A percentile compares a stretch with the other conserved stretches of the same genome.
Conservation (phyloP, 2,113 vertebrate genomes). For the Rhinolophus sinicus region DNA sequence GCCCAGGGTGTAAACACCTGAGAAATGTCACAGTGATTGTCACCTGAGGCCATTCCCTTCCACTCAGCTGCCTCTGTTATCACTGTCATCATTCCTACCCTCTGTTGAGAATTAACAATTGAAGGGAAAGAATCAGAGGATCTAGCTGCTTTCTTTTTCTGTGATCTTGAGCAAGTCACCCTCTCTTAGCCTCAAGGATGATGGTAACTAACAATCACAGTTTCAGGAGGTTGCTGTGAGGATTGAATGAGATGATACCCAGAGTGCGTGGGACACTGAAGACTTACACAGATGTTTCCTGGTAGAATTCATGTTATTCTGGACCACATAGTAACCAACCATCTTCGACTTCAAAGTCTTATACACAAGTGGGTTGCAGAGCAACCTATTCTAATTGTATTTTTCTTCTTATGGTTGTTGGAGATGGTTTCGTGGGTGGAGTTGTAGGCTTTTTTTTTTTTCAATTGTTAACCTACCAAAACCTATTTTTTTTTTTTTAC, state of each 20-base stretch:
- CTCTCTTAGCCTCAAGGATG: not conserved
- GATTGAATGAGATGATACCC: not conserved
- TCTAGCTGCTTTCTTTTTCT: not conserved
- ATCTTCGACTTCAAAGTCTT: conserved; percentile 6
- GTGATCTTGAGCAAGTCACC: not conserved
- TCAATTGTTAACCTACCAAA: not conserved
- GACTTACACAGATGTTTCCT: not conserved
- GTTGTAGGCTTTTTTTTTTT: not conserved
- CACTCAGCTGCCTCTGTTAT: not conserved
- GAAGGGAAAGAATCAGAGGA: conserved; percentile 8
- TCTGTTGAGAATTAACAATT: not conserved
- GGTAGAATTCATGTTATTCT: not conserved
- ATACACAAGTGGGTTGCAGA: not conserved
- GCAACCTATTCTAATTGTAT: not conserved
- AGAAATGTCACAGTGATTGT: not conserved
- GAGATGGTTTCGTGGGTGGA: not conserved
- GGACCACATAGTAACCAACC: not conserved
- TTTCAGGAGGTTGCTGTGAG: not conserved
- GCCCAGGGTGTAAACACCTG: not conserved
- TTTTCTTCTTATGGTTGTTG: conserved; percentile 5
- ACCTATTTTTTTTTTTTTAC: not conserved
- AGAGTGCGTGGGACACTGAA: not conserved
- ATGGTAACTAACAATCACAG: not conserved
- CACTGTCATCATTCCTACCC: not conserved
- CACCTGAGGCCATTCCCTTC: not conserved